Conservation (phyloP, 2,888 invertebrate genomes). For the Alcis repandata region DNA sequence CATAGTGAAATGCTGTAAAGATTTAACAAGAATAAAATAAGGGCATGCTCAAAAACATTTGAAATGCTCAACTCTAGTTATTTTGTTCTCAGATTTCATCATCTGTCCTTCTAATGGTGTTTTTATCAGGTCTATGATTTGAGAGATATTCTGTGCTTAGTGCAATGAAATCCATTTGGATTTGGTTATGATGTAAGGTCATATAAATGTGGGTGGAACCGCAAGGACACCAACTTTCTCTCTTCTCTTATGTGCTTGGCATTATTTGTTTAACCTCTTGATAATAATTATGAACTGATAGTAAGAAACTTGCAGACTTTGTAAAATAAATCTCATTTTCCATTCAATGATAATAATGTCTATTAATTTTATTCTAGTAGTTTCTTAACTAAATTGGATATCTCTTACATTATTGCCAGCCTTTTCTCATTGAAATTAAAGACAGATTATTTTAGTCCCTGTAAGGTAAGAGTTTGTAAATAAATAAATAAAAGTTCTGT, state of each 20-base stretch:
- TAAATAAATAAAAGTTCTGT: too few species aligned
- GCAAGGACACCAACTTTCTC: constrained; percentile 44
- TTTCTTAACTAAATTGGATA: too few species aligned
- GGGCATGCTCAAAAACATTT: background rate
- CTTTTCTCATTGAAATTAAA: too few species aligned
- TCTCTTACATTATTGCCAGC: too few species aligned
- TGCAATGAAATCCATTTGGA: constrained; percentile 20
- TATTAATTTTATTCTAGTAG: too few species aligned
- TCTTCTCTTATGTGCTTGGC: constrained; percentile 21
- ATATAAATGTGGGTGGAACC: constrained; percentile 31
- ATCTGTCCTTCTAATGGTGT: constrained; percentile 15
- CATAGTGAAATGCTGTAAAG: too few species aligned
- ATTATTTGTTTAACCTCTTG: constrained; percentile 27
- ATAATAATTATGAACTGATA: background rate
- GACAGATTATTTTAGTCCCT: too few species aligned
- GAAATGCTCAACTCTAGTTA: background rate
- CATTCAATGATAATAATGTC: too few species aligned
- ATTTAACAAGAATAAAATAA: background rate
- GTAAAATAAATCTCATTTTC: too few species aligned
- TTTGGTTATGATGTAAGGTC: constrained; percentile 36
- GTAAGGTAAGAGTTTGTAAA: too few species aligned
- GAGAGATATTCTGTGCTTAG: background rate
- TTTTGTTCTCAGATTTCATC: constrained; percentile 12
- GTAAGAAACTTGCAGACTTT: constrained; percentile 3
- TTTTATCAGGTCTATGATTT: constrained; percentile 4